Evolutionary conservation across 2,888 invertebrate genomes (phyloP).

Genomic region (Mystacides longicornis): DNA sequence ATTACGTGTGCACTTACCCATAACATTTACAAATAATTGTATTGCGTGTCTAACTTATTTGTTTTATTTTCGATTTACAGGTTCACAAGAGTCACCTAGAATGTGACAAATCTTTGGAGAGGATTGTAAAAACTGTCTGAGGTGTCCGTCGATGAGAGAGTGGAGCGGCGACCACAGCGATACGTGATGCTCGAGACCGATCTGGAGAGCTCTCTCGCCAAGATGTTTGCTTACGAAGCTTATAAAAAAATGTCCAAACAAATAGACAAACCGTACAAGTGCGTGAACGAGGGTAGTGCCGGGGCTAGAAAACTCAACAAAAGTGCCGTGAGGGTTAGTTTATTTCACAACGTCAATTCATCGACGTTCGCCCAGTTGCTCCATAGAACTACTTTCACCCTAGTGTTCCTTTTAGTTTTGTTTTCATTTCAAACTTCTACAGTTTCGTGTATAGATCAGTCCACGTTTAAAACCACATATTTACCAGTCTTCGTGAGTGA

Average conservation of each 20-base stretch:
- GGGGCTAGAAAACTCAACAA: conserved; percentile 5
- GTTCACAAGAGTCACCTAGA: not conserved
- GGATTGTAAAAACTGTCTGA: not conserved
- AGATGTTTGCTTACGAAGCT: not conserved
- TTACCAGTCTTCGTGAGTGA: not conserved
- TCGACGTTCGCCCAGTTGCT: conserved; percentile 22
- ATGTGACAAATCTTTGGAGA: not conserved
- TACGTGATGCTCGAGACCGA: not conserved
- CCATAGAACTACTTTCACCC: conserved; percentile 24
- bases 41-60: not conserved
- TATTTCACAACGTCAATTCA: conserved; percentile 17
- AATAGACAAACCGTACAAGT: conserved; percentile 1
- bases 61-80: not conserved
- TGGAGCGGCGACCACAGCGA: too few species aligned
- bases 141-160: too few species aligned
- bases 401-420: conserved; percentile 18
- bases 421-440: not conserved
- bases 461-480: not conserved
- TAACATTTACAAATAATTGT: not conserved
- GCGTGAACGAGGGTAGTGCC: conserved; percentile 10
- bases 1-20: too few species aligned
- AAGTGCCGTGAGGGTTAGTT: conserved; percentile 8
- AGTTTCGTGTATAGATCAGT: conserved; percentile 2
- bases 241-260: not conserved
- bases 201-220: not conserved